Percentiles rank a stretch among this genome's conserved stretches.
Conservation (phyloP, 2,113 vertebrate genomes). For the Bostrychus sinensis region DNA sequence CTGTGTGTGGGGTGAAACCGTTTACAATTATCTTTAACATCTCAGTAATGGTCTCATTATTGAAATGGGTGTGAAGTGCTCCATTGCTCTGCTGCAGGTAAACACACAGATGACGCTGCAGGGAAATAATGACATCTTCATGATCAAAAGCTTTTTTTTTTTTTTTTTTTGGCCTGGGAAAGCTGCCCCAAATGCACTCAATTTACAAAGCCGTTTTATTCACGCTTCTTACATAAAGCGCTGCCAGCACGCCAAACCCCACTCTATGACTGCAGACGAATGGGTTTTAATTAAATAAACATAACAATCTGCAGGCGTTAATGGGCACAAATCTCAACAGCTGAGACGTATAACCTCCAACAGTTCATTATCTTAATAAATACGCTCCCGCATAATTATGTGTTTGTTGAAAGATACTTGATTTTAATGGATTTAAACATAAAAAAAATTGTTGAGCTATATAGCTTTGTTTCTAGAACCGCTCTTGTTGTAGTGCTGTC, state of each 20-base stretch:
- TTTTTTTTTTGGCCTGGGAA: background rate
- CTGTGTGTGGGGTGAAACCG: no score
- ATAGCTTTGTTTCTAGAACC: no score
- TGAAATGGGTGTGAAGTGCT: constrained; percentile 61
- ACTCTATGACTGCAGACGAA: constrained; percentile 18
- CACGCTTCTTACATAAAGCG: constrained; percentile 23
- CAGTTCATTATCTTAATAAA: constrained; percentile 18
- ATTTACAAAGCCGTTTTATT: constrained; percentile 48
- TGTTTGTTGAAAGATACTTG: background rate
- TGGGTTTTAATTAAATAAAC: constrained; percentile 42
- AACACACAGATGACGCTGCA: constrained; percentile 34
- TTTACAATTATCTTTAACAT: constrained; percentile 48
- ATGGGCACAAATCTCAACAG: constrained; percentile 4
- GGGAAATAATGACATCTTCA: constrained; percentile 39
- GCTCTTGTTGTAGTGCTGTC: no score
- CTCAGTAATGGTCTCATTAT: constrained; percentile 50
- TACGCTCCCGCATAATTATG: background rate
- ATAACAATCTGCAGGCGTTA: constrained; percentile 13
- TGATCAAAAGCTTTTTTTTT: constrained; percentile 48
- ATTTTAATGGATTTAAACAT: background rate
- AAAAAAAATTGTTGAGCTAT: no score
- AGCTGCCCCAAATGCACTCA: constrained; percentile 26
- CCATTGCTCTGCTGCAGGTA: constrained; percentile 35
- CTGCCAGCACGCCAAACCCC: constrained; percentile 1
- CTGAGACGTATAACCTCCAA: constrained; percentile 5